phyloP scores from a whole-genome alignment of 2,797 vertebrate species.

The Tenualosa ilisha region DNA sequence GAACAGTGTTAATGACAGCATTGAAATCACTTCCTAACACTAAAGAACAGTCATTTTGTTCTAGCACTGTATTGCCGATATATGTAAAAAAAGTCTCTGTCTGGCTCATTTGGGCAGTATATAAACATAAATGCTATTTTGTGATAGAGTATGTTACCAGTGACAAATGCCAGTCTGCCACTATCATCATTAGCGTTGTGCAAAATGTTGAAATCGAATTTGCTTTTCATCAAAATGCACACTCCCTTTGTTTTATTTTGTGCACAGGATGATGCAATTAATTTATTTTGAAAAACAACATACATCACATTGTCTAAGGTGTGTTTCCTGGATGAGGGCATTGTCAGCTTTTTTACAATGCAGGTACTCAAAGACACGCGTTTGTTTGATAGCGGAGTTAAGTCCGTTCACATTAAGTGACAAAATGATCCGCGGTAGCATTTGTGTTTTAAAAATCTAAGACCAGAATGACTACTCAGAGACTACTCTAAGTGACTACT shows the following conservation, averaged over 20 bases:
- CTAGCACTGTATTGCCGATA: neutral
- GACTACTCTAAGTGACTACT: too few relatives aligned
- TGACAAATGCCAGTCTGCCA: too few relatives aligned
- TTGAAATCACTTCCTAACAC: conserved; percentile 21
- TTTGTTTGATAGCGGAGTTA: neutral
- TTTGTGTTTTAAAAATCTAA: too few relatives aligned
- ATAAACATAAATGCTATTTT: too few relatives aligned
- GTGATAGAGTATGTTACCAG: too few relatives aligned
- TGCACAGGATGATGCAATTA: neutral
- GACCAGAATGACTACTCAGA: too few relatives aligned
- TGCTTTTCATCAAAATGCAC: neutral
- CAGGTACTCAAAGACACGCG: neutral
- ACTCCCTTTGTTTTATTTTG: conserved; percentile 22
- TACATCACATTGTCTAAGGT: conserved; percentile 24
- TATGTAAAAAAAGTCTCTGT: neutral
- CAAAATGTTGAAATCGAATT: neutral
- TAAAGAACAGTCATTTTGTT: conserved; percentile 10
- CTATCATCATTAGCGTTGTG: too few relatives aligned
- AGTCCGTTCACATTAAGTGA: neutral
- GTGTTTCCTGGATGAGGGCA: conserved; percentile 20
- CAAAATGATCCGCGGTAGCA: neutral
- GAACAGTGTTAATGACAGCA: neutral
- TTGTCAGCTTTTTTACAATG: neutral
- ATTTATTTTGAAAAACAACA: conserved; percentile 20
- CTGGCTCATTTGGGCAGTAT: neutral